These are phyloP conservation scores for Paramuricea clavata DNA, from an alignment of 92 coral and sea anemone species.

Conservation along the genomic window DNA sequence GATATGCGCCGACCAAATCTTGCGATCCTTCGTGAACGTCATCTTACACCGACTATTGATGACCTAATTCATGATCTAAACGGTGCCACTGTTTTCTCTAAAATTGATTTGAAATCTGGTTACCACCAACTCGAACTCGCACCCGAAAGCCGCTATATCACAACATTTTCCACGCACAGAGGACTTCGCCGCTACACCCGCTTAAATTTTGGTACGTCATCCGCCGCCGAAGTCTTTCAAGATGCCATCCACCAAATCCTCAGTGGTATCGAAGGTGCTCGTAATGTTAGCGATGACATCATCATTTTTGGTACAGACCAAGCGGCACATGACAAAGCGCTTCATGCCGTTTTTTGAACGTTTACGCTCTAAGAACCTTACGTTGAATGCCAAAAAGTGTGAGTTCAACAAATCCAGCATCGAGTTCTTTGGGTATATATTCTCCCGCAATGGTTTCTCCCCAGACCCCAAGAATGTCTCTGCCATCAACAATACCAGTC, in stretches of 20 bases:
- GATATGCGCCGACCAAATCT: constrained; percentile 28
- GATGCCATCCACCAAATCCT: constrained; percentile 19
- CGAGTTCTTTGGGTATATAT: constrained; percentile 39
- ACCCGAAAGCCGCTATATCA: constrained; percentile 36
- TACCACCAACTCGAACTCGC: constrained; percentile 46
- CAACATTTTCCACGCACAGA: constrained; percentile 25
- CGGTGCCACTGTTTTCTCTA: constrained; percentile 40
- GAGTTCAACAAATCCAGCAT: constrained; percentile 31
- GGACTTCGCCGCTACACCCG: constrained; percentile 31
- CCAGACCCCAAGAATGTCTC: constrained; percentile 59
- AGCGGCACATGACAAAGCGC: constrained; percentile 22
- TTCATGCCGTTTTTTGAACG: constrained; percentile 10
- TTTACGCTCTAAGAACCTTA: constrained; percentile 6
- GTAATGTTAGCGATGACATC: constrained; percentile 29
- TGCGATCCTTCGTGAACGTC: constrained; percentile 30
- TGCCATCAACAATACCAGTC: constrained; percentile 29
- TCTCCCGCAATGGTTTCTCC: constrained; percentile 43
- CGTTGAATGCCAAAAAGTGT: constrained; percentile 34
- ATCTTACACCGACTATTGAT: constrained; percentile 23
- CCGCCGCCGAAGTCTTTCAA: constrained; percentile 35
- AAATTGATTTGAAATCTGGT: constrained; percentile 23
- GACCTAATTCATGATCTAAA: constrained; percentile 30
- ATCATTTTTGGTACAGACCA: constrained; percentile 22
- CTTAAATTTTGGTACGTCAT: constrained; percentile 2
- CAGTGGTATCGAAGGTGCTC: constrained; percentile 17